Evolutionary conservation across 2,113 vertebrate genomes (phyloP), one percentile per base, ranked within the genome.

Genomic region (Ranitomeya variabilis): DNA sequence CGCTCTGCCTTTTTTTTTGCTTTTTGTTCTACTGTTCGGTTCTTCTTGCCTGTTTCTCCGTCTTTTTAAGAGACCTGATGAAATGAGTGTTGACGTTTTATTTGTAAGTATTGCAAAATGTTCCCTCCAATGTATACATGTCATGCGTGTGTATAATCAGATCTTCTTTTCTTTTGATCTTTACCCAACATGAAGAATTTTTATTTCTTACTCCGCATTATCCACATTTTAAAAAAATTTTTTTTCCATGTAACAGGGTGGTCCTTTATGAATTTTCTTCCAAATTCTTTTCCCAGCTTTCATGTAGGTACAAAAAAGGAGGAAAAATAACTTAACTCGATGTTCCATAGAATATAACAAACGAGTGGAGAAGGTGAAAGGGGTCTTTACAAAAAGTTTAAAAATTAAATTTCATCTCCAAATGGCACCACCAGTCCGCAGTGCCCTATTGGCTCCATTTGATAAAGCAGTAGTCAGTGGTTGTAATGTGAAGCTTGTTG

Each of bases 81-180:
- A 93, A 91, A 93, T 90, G 91, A 93, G 94, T 94, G 89, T 86
- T 90, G 90, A 93, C 91, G 90, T 90, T 88, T 79, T 1, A 90
- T 92, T 93, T 94, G 91, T 90, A 90, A 91, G 85, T 45, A 82
- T 79, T 76, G 16, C 45, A 76, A 18, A 76, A 76, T 76, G 92
- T 89, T 91, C 14, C 74, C 87, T 89, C 86, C 90, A 80, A 90
- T 91, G 90, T 91, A 89, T 92, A 92, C 90, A 80, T 90, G 67
- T 54, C 90, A 92, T 92, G 90, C 93, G 90, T 93, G 91, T 87
- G 91, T 93, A 88, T 59, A 92, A 94, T 94, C 92, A 94, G 90
- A 85, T 92, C 93, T 93, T 91, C 92, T 89, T 92, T 91, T 90
- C 83, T 94, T 92, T 93, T 88, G 85, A 90, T 87, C 91, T 89